Base-by-base conservation (phyloP, 2,888 invertebrate genomes). In the Hypomecis punctinalis region DNA sequence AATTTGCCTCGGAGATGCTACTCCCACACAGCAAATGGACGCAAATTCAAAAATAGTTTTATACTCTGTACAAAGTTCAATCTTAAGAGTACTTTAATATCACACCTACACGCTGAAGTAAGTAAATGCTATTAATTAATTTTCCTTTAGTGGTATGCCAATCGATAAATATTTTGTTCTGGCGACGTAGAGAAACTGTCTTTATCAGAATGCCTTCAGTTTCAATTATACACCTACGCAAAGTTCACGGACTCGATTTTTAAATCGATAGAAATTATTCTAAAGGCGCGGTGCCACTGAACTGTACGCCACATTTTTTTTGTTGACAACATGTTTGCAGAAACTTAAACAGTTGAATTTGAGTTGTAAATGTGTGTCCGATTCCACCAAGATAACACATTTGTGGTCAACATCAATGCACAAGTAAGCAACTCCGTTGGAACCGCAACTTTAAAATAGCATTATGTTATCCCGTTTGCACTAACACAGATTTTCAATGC, bases 131-230 rank as follows among this genome's bases (percentile, higher is more conserved):
- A 58, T 39, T 57, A 40, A 59, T 68, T 47, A 66, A 62, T 70
- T 64, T 66, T 68, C 63, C 43, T 42, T 48, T 46, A 58, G 65
- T n/a, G 51, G 39, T 23, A 56, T 56, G 58, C 43, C 54, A 63
- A 60, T 66, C 63, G 63, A 70, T 66, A 59, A 51, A 57, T 40
- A 48, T 58, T 57, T 48, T 55, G 13, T 35, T 40, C 46, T 47
- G 13, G n/a, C 13, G 23, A 23, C 23, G 23, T 23, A 23, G 46
- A 58, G 48, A 43, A 68, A 52, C 64, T 71, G 53, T 66, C 61
- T 63, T 54, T 65, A 55, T 67, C 52, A 64, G 40, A 72, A 72
- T 72, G 62, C 40, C 59, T 67, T 63, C 56, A 68, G 68, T 70
- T 68, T 67, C 55, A 64, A 56, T 66, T 67, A 68, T 51, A 63